These are phyloP conservation scores for Pseudococcus jackbeardsleyi DNA, from an alignment of 2,888 invertebrate species.

Conservation along the genomic window DNA sequence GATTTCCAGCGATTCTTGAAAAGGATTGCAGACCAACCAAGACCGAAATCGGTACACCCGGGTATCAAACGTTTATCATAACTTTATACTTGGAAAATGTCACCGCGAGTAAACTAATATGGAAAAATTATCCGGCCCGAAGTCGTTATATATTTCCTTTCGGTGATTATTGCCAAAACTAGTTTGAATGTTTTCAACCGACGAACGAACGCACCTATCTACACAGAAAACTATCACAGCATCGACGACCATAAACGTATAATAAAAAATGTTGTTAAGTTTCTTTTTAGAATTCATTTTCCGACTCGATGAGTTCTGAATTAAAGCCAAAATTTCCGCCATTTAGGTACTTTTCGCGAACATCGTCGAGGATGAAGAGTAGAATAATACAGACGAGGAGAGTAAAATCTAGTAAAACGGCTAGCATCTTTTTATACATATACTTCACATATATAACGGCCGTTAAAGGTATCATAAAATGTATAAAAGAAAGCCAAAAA, in stretches of 20 bases:
- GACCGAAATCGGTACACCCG: neutral
- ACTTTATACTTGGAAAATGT: neutral
- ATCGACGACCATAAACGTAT: slow-evolving; percentile 42
- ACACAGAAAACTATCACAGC: neutral
- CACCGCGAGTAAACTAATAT: slow-evolving; percentile 27
- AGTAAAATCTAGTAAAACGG: neutral
- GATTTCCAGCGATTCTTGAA: too few relatives aligned
- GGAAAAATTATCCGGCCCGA: slow-evolving; percentile 42
- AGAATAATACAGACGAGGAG: neutral
- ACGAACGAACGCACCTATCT: neutral
- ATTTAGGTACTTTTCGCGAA: slow-evolving; percentile 14
- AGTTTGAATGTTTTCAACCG: neutral
- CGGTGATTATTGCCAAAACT: slow-evolving; percentile 52
- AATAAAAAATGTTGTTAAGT: slow-evolving; percentile 50
- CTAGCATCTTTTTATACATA: slow-evolving; percentile 45
- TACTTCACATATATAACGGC: slow-evolving; percentile 48
- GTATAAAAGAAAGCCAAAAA: slow-evolving; percentile 50
- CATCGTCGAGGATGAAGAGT: neutral
- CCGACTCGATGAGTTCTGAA: slow-evolving; percentile 54
- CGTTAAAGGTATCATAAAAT: slow-evolving; percentile 52
- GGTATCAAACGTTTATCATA: slow-evolving; percentile 3
- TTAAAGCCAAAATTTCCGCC: slow-evolving; percentile 52
- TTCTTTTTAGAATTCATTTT: slow-evolving; percentile 55
- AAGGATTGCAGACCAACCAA: neutral
- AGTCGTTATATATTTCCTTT: slow-evolving; percentile 44